Base-by-base conservation (phyloP, 2,888 invertebrate species). In the Apamea epomidion region DNA sequence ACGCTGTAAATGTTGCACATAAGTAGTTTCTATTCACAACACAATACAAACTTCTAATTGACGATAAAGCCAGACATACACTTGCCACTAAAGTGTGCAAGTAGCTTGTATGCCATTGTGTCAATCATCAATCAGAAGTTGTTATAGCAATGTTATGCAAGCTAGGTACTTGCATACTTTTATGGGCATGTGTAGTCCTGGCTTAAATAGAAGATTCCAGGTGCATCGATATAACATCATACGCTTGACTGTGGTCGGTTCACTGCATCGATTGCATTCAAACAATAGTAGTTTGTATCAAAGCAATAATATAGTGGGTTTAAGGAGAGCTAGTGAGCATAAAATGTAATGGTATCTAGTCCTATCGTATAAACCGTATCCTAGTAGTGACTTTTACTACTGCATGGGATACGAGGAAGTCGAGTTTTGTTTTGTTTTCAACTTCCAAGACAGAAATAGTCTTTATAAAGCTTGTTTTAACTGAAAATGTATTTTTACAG, bases 321-420 rank as follows among this genome's bases (percentile, higher is more conserved):
- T 83, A 78, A 72, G 67, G 79, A 65, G 74, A 84, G 74, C 83
- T 84, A 69, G 68, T 83, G 68, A 87, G 65, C 83, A 83, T 84
- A 84, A 87, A 86, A 84, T 83, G 84, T 75, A 87, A 84, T 84
- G 83, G 69, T 74, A 76, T 73, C 73, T 77, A 74, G 83, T 75
- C 60, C 68, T 71, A 70, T 60, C 78, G 65, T 65, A 84, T 77
- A 80, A 84, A 84, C 72, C 48, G 80, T 70, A 75, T 87, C 65
- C 76, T 84, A 87, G 75, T 81, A 87, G 81, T 80, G 84, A 81
- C 81, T 87, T 84, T 84, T 80, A 84, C 51, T 73, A 84, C 84
- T 75, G 62, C 14, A 76, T 62, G 16, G 65, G 67, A 62, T 62
- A 45, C 21, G 65, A 80, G 70, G 67, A 76, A 79, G 42, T 83